Evolutionary conservation across 2,797 vertebrate genomes (phyloP).

Genomic region (Falco biarmicus): DNA sequence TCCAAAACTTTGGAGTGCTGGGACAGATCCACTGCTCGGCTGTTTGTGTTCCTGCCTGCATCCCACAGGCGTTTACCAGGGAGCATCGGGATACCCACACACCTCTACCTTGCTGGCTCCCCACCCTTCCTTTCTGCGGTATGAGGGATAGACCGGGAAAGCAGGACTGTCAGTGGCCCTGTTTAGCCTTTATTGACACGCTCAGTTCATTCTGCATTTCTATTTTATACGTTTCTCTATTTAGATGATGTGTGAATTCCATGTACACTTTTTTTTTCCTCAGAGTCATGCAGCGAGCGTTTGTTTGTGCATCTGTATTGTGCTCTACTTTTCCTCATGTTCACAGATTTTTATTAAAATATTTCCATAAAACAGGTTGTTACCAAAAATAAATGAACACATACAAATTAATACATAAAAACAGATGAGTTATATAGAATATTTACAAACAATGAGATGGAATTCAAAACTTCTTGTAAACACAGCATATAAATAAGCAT

Average conservation of each 20-base stretch:
- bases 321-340: slow-evolving; percentile 70
- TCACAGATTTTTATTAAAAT: slow-evolving; percentile 79
- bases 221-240: slow-evolving; percentile 16
- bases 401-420: slow-evolving; percentile 77
- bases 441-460: slow-evolving; percentile 75
- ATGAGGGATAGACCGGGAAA: neutral
- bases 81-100: rapidly evolving
- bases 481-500: slow-evolving; percentile 56
- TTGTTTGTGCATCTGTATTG: slow-evolving; percentile 74
- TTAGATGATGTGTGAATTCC: slow-evolving; percentile 60
- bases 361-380: slow-evolving; percentile 73
- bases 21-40: rapidly evolving
- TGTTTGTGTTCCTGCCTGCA: neutral
- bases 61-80: rapidly evolving
- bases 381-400: slow-evolving; percentile 74
- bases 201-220: neutral
- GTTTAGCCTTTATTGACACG: neutral
- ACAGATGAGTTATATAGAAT: slow-evolving; percentile 74
- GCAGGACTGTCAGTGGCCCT: neutral
- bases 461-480: slow-evolving; percentile 66
- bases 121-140: neutral
- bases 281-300: slow-evolving; percentile 54
- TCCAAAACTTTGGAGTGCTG: neutral
- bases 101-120: neutral
- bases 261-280: slow-evolving; percentile 47